Evolutionary conservation across 1,140 invertebrate genomes (phyloP).

Genomic region (Drosophila ogumai): DNA sequence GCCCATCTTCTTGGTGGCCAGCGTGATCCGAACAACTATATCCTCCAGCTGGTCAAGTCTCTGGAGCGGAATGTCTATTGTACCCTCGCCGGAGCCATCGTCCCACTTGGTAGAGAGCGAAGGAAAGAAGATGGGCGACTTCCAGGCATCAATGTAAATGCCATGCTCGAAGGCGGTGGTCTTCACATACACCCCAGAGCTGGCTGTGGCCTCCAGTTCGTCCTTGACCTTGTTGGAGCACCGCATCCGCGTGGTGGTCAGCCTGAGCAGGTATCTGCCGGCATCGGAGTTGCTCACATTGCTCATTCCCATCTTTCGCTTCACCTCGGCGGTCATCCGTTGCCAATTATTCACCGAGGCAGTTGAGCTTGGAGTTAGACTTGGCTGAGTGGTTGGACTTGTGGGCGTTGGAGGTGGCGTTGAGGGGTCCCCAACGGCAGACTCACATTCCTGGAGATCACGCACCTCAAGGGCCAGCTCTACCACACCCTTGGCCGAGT

Average conservation of each 20-base stretch:
- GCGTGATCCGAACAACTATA: conserved; percentile 64
- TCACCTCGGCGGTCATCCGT: conserved; percentile 70
- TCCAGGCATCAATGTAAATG: conserved; percentile 90
- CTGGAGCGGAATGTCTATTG: conserved; percentile 65
- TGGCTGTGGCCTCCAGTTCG: conserved; percentile 74
- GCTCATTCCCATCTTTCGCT: conserved; percentile 78
- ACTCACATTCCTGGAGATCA: conserved; percentile 54
- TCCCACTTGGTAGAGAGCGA: conserved; percentile 88
- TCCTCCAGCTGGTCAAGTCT: conserved; percentile 66
- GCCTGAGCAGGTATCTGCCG: conserved; percentile 53
- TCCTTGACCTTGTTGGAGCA: conserved; percentile 84
- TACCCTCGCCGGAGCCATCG: conserved; percentile 83
- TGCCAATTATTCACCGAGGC: conserved; percentile 66
- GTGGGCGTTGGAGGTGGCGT: conserved; percentile 3
- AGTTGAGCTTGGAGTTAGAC: background rate
- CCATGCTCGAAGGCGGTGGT: conserved; percentile 89
- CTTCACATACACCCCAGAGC: conserved; percentile 88
- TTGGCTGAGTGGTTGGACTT: background rate
- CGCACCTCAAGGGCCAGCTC: conserved; percentile 75
- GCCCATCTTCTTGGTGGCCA: conserved; percentile 85
- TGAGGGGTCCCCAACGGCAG: background rate
- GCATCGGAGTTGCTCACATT: conserved; percentile 47
- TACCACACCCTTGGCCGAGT: conserved; percentile 74
- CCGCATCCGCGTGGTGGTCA: conserved; percentile 78
- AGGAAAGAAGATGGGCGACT: conserved; percentile 89